phyloP scores from a whole-genome alignment of 2,797 vertebrate species.

The Poeciliopsis paucimaculata region DNA sequence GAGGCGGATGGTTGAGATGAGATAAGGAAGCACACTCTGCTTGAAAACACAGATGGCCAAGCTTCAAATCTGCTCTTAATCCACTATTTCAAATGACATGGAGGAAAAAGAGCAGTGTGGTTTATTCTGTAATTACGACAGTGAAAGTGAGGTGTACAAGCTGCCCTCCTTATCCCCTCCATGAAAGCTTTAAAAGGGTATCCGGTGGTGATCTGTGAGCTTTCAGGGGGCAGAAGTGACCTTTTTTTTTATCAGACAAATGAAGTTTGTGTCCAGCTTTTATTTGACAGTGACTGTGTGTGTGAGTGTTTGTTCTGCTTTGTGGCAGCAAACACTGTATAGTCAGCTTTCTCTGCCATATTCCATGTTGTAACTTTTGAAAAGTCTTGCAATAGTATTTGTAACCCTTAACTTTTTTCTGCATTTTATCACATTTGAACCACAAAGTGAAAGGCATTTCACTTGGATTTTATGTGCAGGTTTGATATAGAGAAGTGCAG shows the following conservation, averaged over 20 bases:
- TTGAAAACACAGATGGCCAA: constrained; percentile 62
- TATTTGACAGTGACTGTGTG: constrained; percentile 32
- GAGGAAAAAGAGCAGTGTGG: constrained; percentile 61
- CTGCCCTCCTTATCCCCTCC: constrained; percentile 58
- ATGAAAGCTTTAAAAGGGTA: constrained; percentile 55
- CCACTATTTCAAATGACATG: constrained; percentile 70
- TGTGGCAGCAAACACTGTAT: constrained; percentile 21
- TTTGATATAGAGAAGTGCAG: background rate
- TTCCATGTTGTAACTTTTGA: background rate
- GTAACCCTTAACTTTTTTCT: background rate
- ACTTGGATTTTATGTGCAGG: background rate
- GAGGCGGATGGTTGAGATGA: constrained; percentile 74
- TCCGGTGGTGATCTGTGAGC: constrained; percentile 42
- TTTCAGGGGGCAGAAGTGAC: constrained; percentile 69
- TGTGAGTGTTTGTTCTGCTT: constrained; percentile 27
- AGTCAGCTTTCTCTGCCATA: constrained; percentile 11
- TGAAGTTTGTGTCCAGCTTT: constrained; percentile 43
- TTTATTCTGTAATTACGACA: constrained; percentile 70
- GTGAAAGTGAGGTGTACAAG: constrained; percentile 57
- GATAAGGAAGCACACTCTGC: constrained; percentile 65
- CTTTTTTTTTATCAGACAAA: constrained; percentile 67
- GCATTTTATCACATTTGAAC: background rate
- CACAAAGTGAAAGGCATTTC: background rate
- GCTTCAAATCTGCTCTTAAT: constrained; percentile 69
- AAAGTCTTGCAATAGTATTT: background rate